A percentile compares a stretch with the other conserved stretches of the same genome.
Conservation (phyloP, 92 coral and sea anemone species). For the Pocillopora grandis region DNA sequence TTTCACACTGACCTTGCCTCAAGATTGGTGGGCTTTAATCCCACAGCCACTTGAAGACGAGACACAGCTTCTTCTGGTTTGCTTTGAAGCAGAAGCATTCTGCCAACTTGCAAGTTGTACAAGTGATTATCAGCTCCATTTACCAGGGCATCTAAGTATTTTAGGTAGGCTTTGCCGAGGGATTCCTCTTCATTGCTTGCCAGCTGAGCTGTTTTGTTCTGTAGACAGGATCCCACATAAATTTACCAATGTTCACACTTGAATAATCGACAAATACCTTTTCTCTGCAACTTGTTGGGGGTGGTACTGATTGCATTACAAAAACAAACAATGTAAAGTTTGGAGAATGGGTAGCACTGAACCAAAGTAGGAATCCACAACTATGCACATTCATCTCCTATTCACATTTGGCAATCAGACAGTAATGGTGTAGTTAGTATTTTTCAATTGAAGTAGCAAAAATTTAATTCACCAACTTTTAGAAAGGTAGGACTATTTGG, state of each 20-base stretch:
- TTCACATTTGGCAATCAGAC: no score
- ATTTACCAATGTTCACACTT: neutral
- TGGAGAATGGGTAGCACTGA: no score
- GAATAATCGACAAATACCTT: neutral
- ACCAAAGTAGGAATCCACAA: no score
- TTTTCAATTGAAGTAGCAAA: no score
- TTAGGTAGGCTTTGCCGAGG: constrained; percentile 90
- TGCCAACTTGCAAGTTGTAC: constrained; percentile 91
- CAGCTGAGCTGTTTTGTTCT: constrained; percentile 75
- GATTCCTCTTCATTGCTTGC: constrained; percentile 83
- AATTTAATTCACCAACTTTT: no score
- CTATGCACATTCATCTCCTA: no score
- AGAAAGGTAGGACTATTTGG: no score
- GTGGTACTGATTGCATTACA: no score
- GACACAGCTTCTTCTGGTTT: constrained; percentile 85
- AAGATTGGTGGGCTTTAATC: constrained; percentile 80
- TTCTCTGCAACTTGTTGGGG: neutral
- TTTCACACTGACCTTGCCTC: constrained; percentile 73
- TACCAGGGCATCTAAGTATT: constrained; percentile 87
- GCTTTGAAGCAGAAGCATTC: constrained; percentile 83
- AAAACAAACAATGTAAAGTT: no score
- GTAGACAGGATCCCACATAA: neutral
- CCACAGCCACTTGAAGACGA: constrained; percentile 78
- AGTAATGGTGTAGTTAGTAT: no score
- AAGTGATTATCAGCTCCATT: constrained; percentile 76